Percentiles rank a stretch among this genome's conserved stretches.
Evolutionary conservation across 2,797 vertebrate genomes (phyloP).

Genomic region (Mustela erminea): DNA sequence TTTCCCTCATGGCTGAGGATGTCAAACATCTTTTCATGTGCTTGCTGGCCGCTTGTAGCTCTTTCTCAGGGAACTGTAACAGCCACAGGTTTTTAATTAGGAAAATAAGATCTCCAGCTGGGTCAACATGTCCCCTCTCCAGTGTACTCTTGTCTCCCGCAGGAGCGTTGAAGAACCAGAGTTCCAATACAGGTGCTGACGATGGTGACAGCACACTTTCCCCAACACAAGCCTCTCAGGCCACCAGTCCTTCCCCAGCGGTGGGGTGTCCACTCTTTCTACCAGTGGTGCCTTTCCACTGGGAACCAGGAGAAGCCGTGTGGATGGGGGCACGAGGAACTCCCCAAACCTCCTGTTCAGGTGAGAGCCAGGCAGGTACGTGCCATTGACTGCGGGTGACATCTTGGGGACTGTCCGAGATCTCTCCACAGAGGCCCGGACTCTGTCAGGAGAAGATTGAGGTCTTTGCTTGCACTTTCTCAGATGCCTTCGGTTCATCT

Average conservation of each 20-base stretch:
- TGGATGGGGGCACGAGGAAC: background rate
- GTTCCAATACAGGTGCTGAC: accelerated
- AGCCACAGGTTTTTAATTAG: background rate
- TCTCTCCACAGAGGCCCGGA: background rate
- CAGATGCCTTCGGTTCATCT: background rate
- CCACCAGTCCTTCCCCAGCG: background rate
- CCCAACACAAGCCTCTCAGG: background rate
- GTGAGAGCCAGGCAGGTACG: conserved; percentile 52
- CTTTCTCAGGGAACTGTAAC: background rate
- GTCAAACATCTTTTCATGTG: background rate
- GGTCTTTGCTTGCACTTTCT: background rate
- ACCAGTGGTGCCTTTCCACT: background rate
- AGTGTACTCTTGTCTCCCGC: background rate
- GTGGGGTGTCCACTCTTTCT: background rate
- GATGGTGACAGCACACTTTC: accelerated
- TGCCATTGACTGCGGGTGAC: background rate
- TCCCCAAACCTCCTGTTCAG: background rate
- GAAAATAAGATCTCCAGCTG: background rate
- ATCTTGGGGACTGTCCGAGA: background rate
- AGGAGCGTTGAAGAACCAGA: background rate
- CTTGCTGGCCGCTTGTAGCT: background rate
- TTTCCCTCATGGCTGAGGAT: background rate
- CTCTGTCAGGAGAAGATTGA: background rate
- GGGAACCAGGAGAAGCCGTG: conserved; percentile 66
- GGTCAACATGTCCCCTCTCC: background rate